Evolutionary conservation across 2,888 invertebrate species (phyloP), one percentile per base, ranked within the genome.

Genomic region (Geotrupes spiniger): DNA sequence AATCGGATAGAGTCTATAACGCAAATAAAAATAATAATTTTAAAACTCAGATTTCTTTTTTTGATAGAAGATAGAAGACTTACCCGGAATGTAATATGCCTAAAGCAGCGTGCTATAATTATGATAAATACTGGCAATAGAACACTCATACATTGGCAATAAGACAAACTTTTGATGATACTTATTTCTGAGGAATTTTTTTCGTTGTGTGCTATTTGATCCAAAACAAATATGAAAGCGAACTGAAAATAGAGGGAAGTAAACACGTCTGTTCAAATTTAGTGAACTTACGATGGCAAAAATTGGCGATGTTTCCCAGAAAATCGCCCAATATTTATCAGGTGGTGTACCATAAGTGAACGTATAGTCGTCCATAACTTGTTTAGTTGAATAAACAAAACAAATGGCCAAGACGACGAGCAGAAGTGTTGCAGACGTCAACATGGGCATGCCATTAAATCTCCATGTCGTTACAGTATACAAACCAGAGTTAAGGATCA

Each of bases 21-120:
- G 6, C n/a, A n/a, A n/a, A n/a, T n/a, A n/a, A n/a, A n/a, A n/a
- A n/a, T n/a, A n/a, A n/a, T n/a, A n/a, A n/a, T n/a, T n/a, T n/a
- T n/a, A n/a, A n/a, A n/a, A n/a, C n/a, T n/a, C n/a, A n/a, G n/a
- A n/a, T n/a, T n/a, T n/a, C n/a, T n/a, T n/a, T n/a, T n/a, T n/a
- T n/a, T n/a, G n/a, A n/a, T n/a, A n/a, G n/a, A n/a, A n/a, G n/a
- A n/a, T n/a, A n/a, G n/a, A n/a, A n/a, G n/a, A n/a, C 36, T 46
- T 49, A 53, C 56, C 29, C 51, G 42, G 16, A 45, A 42, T 47
- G 51, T 56, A 15, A 53, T 42, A 16, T 53, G 53, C 8, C 25
- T 46, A 15, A 51, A 49, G 39, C 53, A 56, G 31, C 49, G 51
- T 15, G 42, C 46, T 6, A 51, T 12, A 17, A 56, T 49, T 10